Conservation (phyloP, 1,140 invertebrate species). For the Meloidogyne floridensis region DNA sequence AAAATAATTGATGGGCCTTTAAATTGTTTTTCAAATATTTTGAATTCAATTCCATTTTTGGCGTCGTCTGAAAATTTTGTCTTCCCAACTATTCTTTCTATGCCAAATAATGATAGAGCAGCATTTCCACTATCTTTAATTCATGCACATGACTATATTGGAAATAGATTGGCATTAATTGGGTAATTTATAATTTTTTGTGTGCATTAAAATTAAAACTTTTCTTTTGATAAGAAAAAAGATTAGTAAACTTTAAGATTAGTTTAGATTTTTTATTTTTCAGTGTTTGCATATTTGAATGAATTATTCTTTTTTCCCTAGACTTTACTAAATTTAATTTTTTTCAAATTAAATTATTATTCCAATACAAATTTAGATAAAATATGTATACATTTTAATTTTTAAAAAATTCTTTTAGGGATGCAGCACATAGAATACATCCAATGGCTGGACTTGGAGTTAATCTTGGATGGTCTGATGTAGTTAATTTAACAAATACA, state of each 20-base stretch:
- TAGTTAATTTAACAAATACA: constrained; percentile 74
- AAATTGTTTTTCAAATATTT: neutral
- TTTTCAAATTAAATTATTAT: too few relatives aligned
- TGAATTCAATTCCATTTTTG: constrained; percentile 75
- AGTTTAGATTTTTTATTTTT: too few relatives aligned
- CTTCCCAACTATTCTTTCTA: constrained; percentile 67
- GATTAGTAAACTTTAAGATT: too few relatives aligned
- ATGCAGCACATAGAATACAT: constrained; percentile 93
- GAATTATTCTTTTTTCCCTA: too few relatives aligned
- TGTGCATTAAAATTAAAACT: too few relatives aligned
- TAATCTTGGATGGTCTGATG: constrained; percentile 93
- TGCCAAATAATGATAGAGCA: constrained; percentile 74
- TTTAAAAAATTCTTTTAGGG: constrained; percentile 69
- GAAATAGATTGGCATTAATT: constrained; percentile 76
- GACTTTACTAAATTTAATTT: too few relatives aligned
- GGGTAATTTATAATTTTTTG: constrained; percentile 72
- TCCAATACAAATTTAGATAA: too few relatives aligned
- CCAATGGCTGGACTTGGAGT: constrained; percentile 83
- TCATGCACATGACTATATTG: constrained; percentile 82
- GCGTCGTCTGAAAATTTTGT: neutral
- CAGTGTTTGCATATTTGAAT: too few relatives aligned
- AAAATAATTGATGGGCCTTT: neutral
- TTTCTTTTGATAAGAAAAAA: too few relatives aligned
- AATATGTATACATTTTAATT: constrained; percentile 24
- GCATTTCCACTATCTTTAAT: constrained; percentile 88